phyloP scores from a whole-genome alignment of 2,797 vertebrate genomes.

The Pipistrellus pygmaeus region DNA sequence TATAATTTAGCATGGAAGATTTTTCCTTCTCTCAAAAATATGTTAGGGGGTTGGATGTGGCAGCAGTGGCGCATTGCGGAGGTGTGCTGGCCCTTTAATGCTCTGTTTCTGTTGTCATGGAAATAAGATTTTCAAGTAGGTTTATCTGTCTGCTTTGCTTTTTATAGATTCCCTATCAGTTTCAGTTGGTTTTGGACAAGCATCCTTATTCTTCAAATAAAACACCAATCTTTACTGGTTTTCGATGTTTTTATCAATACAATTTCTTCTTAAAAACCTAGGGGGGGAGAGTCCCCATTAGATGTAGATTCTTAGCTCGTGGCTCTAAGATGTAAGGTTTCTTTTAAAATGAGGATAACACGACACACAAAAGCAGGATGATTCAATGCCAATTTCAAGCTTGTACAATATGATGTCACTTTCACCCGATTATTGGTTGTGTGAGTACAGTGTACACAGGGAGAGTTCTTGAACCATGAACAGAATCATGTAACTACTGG shows the following conservation, averaged over 20 bases:
- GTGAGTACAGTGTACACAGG: not conserved
- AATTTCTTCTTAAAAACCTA: slow-evolving; percentile 73
- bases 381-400: not conserved
- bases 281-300: slow-evolving; percentile 31
- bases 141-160: slow-evolving; percentile 85
- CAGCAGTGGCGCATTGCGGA: slow-evolving; percentile 71
- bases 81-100: slow-evolving; percentile 81
- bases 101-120: slow-evolving; percentile 88
- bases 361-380: not conserved
- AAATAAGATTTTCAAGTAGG: slow-evolving; percentile 84
- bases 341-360: not conserved
- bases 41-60: slow-evolving; percentile 2
- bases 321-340: not conserved
- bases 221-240: slow-evolving; percentile 68
- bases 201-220: slow-evolving; percentile 75
- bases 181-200: slow-evolving; percentile 82
- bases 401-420: not conserved
- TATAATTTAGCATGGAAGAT: slow-evolving; percentile 16
- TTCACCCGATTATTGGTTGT: not conserved
- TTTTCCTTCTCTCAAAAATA: slow-evolving; percentile 8
- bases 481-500: not conserved
- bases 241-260: slow-evolving; percentile 67
- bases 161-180: slow-evolving; percentile 85
- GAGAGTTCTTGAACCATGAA: not conserved
- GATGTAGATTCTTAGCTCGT: not conserved